Conservation (phyloP, 2,797 vertebrate species). For the Enteromius afrohamiltoni region DNA sequence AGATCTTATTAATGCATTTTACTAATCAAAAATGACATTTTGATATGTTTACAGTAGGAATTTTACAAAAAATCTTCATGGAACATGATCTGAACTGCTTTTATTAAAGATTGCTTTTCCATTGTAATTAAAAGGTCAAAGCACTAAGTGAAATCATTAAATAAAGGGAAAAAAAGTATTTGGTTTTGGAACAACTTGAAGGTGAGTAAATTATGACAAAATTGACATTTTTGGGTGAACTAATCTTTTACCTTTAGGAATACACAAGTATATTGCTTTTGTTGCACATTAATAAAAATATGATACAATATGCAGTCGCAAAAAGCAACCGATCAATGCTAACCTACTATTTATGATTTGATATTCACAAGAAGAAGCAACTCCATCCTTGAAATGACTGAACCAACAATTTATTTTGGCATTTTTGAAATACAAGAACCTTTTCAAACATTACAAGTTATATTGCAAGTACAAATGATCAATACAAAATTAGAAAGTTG, state of each 20-base stretch:
- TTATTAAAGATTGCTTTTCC: neutral
- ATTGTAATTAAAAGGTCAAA: neutral
- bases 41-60: too few relatives aligned
- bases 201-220: neutral
- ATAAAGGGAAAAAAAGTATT: neutral
- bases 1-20: too few relatives aligned
- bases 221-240: neutral
- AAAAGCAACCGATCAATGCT: neutral
- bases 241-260: neutral
- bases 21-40: too few relatives aligned
- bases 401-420: conserved; percentile 68
- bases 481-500: conserved; percentile 79
- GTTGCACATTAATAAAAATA: conserved; percentile 24
- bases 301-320: neutral
- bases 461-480: conserved; percentile 83
- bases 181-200: neutral
- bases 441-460: conserved; percentile 72
- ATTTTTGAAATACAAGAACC: conserved; percentile 71
- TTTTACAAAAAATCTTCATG: too few relatives aligned
- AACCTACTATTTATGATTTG: neutral
- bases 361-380: conserved; percentile 19
- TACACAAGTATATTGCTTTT: conserved; percentile 22
- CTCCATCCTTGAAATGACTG: conserved; percentile 46
- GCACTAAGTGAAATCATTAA: neutral
- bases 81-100: neutral